These are phyloP conservation scores for Sander vitreus DNA, from an alignment of 2,113 vertebrate species.

Conservation along the genomic window DNA sequence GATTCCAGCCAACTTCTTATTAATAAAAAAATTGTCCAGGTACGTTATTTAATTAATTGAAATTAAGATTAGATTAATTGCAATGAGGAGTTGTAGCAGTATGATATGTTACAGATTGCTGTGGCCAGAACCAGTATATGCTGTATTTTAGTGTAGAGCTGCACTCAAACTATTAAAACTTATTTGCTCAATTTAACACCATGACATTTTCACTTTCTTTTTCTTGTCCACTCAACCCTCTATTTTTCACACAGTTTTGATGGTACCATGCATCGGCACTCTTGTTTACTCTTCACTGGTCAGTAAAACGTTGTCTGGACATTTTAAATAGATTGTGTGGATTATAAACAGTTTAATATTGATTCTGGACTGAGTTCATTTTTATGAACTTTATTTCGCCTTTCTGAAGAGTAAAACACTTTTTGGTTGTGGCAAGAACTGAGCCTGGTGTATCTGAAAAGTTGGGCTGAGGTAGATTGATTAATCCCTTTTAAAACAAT, in stretches of 20 bases:
- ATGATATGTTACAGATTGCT: neutral
- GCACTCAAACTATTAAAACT: neutral
- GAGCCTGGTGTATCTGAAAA: constrained; percentile 11
- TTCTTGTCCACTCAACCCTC: neutral
- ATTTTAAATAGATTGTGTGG: neutral
- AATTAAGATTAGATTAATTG: neutral
- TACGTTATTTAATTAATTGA: neutral
- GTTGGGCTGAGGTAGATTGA: neutral
- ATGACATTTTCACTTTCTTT: neutral
- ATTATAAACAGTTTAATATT: neutral
- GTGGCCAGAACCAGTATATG: neutral
- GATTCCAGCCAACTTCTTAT: neutral
- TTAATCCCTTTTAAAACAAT: constrained; percentile 45
- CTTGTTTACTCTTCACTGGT: neutral
- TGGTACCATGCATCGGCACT: neutral
- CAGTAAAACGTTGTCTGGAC: neutral
- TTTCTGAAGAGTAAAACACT: neutral
- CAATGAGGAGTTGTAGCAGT: neutral
- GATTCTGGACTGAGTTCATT: neutral
- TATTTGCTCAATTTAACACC: neutral
- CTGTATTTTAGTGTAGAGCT: neutral
- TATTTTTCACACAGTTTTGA: neutral
- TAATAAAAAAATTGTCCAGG: neutral
- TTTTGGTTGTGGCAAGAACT: neutral
- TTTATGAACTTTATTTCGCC: neutral